Base-by-base conservation (phyloP, 1,140 invertebrate genomes). In the Temnothorax curvispinosus region DNA sequence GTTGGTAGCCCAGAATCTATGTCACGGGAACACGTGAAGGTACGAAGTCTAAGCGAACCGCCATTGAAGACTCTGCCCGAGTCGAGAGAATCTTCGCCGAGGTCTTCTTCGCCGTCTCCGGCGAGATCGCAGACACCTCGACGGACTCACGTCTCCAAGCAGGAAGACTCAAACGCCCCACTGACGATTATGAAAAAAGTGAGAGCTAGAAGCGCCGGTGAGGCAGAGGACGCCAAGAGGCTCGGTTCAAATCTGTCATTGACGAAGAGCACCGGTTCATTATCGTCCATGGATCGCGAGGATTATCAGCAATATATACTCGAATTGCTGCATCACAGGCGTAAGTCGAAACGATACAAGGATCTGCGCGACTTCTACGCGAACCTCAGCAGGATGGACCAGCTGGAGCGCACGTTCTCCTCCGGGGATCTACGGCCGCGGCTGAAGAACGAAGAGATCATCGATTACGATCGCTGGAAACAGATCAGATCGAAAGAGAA, bases 401-500 rank as follows among this genome's bases (percentile, higher is more conserved):
- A 98, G 87, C 95, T 99, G 50, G 98, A 98, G 95, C 97, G 96
- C 89, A 97, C 97, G 11, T 97, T 97, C 3, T 97, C 97, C 0
- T 96, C 95, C 3, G 96, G 95, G 82, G 97, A 98, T 90, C 94
- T 98, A 52, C 96, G 97, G 72, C 97, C 97, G 3, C 96, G 97
- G 90, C 94, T 96, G 91, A 97, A 96, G 93, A 96, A 97, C 90
- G 97, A 98, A 93, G 97, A 98, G 91, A 97, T 98, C 38, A 97
- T 98, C 89, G 98, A 98, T 95, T 98, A 98, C 93, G 98, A 98
- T 91, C 96, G 97, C 60, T 98, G 98, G 98, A 98, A 97, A 93
- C 97, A 97, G 93, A 96, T 98, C 32, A 95, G 98, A 82, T 96
- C 96, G n/a, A 97, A 97, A 85, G 97, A 98, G 94, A 96, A 97